These are phyloP conservation scores for Vireo altiloquus DNA, from an alignment of 2,113 vertebrate genomes.

Conservation along the genomic window DNA sequence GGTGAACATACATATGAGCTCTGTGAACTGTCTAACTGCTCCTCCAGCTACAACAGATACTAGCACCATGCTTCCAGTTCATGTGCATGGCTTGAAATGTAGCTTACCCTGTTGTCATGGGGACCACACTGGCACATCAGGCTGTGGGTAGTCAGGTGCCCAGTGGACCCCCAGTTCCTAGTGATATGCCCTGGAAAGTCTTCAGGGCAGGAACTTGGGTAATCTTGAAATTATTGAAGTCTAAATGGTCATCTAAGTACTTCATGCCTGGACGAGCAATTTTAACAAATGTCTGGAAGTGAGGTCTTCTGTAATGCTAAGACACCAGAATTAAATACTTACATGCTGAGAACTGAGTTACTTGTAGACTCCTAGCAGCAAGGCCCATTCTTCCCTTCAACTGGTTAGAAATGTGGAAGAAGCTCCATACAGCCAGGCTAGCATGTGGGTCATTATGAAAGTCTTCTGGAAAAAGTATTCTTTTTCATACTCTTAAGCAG, in stretches of 20 bases:
- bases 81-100: not conserved
- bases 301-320: not conserved
- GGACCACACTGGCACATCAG: not conserved
- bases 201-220: not conserved
- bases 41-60: not conserved
- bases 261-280: not conserved
- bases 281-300: not conserved
- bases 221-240: not conserved
- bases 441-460: not conserved
- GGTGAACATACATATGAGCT: not conserved
- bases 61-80: not conserved
- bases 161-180: not conserved
- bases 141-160: not conserved
- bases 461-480: not conserved
- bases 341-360: accelerated
- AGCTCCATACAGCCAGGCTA: not conserved
- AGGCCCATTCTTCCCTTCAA: not conserved
- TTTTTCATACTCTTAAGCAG: not conserved
- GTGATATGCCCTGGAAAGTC: not conserved
- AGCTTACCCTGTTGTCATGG: not conserved
- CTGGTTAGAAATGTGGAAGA: not conserved
- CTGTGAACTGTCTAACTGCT: not conserved
- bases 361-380: not conserved
- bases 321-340: not conserved
- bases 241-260: not conserved